Percentiles rank a stretch among this genome's conserved stretches.
These are phyloP conservation scores for Petrocephalus schoutedeni DNA, from an alignment of 2,797 vertebrate genomes.

Conservation along the genomic window DNA sequence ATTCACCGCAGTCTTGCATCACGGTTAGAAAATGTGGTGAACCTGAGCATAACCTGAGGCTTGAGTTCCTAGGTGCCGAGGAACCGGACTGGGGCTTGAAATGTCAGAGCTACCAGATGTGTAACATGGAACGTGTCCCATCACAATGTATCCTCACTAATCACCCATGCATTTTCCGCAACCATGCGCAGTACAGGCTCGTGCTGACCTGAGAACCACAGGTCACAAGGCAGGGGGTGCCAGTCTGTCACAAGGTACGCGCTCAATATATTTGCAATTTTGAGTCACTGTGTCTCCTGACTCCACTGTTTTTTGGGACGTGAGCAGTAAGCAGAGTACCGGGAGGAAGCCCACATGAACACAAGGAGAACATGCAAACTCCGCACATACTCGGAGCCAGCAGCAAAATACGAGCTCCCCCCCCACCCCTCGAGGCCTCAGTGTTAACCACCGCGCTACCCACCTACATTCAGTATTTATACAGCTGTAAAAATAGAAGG, in stretches of 20 bases:
- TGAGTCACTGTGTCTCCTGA: not conserved
- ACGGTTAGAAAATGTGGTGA: not conserved
- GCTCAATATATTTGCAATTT: not conserved
- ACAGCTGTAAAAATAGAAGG: slow-evolving; percentile 1
- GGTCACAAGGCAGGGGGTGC: not conserved
- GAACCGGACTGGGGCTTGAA: not conserved
- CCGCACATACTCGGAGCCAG: not conserved
- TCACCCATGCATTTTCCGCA: not conserved
- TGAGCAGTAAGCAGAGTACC: not conserved
- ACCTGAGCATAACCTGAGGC: not conserved
- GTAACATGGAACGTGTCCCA: not conserved
- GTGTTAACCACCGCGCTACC: not conserved
- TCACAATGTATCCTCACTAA: not conserved
- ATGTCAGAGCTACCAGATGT: not conserved
- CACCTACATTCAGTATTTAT: slow-evolving; percentile 1
- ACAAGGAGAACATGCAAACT: not conserved
- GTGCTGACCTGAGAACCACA: not conserved
- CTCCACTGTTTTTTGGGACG: not conserved
- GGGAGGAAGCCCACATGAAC: not conserved
- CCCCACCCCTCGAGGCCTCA: not conserved
- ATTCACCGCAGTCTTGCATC: not conserved
- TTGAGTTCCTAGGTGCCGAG: not conserved
- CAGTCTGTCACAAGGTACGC: not conserved
- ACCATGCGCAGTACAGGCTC: not conserved
- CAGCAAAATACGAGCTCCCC: not conserved